phyloP scores from a whole-genome alignment of 2,113 vertebrate genomes.

The Andinoacara biseriatus region DNA sequence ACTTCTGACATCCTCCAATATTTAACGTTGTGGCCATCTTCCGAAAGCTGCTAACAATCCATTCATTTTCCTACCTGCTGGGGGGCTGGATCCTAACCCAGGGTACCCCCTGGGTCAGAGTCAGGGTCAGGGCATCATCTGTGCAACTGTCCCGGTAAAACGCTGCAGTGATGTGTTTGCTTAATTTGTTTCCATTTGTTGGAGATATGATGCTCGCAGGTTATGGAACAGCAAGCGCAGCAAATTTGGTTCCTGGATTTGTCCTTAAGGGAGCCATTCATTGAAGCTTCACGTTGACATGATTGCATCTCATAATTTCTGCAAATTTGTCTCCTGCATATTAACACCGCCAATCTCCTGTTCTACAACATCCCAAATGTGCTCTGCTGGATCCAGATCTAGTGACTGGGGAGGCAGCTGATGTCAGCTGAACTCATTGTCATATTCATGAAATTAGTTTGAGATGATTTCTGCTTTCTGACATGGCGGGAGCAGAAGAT shows the following conservation, averaged over 20 bases:
- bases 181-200: background rate
- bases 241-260: background rate
- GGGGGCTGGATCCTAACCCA: background rate
- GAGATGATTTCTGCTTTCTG: background rate
- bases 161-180: background rate
- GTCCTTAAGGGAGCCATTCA: background rate
- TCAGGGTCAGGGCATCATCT: background rate
- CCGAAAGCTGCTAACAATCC: background rate
- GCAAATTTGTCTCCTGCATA: background rate
- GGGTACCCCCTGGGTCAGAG: background rate
- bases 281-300: background rate
- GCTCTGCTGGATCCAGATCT: background rate
- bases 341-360: background rate
- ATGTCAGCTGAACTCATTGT: background rate
- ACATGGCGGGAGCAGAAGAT: background rate
- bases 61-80: background rate
- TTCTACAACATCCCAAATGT: background rate
- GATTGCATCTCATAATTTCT: slow-evolving; percentile 2
- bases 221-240: background rate
- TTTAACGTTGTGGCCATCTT: background rate
- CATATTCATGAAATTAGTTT: slow-evolving; percentile 3
- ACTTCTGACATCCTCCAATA: background rate
- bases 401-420: background rate
- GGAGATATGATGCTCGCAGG: background rate
- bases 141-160: background rate